A percentile compares a stretch with the other conserved stretches of the same genome.
Conservation (phyloP, 2,113 vertebrate genomes). For the Saguinus midas region DNA sequence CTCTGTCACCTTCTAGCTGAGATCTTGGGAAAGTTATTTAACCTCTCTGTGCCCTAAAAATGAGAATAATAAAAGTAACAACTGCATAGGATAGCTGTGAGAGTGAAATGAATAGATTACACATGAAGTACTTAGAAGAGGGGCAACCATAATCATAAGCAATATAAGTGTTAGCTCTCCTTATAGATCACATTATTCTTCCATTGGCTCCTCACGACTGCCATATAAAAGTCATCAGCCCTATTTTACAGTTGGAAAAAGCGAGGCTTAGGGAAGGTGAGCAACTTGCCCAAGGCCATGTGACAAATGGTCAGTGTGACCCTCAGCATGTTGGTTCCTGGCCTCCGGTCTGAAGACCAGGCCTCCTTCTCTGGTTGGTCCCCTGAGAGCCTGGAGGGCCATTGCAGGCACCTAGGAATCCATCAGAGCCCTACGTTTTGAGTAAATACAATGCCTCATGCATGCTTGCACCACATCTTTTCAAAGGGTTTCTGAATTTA, state of each 20-base stretch:
- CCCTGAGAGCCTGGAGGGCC: neutral
- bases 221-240: neutral
- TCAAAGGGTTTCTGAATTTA: neutral
- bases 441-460: neutral
- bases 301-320: neutral
- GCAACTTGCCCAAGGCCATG: neutral
- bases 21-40: neutral
- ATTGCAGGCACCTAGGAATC: neutral
- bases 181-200: neutral
- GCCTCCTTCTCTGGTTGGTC: neutral
- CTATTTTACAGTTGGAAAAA: neutral
- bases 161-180: neutral
- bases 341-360: neutral
- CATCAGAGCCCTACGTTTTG: neutral
- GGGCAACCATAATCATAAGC: neutral
- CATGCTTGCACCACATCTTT: neutral
- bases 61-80: neutral
- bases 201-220: neutral
- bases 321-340: neutral
- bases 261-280: neutral
- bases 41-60: neutral
- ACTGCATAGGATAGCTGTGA: neutral
- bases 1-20: neutral
- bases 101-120: neutral
- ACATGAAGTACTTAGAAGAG: neutral